Base-by-base conservation (phyloP, 2,888 invertebrate species). In the Alviniconcha strummeri region DNA sequence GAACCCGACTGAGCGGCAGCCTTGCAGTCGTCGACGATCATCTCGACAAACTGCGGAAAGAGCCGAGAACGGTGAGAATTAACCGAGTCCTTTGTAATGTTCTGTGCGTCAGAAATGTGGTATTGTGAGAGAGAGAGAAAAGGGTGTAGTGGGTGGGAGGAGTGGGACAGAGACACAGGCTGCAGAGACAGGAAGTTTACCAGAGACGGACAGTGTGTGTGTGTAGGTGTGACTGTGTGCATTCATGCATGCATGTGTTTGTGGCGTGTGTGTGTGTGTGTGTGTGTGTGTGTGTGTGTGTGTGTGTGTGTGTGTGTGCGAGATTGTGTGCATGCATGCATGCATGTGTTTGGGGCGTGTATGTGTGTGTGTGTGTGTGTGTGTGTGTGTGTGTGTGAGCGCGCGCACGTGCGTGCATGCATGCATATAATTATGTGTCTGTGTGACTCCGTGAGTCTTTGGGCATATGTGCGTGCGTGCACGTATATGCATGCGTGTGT, bases 21-120 rank as follows among this genome's bases (percentile, higher is more conserved):
- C 69, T 69, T 17, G 93, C 99, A 99, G 90, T 96, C 97, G 94
- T 99, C 99, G 15, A 99, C 97, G 5, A 98, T 96, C 95, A 99
- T 96, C 89, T 97, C 96, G 0, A 98, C 97, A 91, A 96, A 96
- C 95, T 95, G 92, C 1, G 54, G 36, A 36, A 0, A 36, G 36
- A 36, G 36, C 36, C 36, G 3, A 36, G 36, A 36, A 36, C 36
- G 36, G 36, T 19, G 60, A 15, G 36, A 36, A 36, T 36, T 36
- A 36, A 36, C 36, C 36, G 36, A 36, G 36, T 36, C 36, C 36
- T 36, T 36, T 36, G 36, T 36, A 36, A 36, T 36, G 36, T 36
- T 36, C 36, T 36, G 36, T 36, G 36, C 36, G 36, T 36, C 36
- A 36, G 36, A 36, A 36, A 36, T 36, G 36, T 36, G 36, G 36